These are phyloP conservation scores for Agrotis clavis DNA, from an alignment of 2,888 invertebrate species.

Conservation along the genomic window DNA sequence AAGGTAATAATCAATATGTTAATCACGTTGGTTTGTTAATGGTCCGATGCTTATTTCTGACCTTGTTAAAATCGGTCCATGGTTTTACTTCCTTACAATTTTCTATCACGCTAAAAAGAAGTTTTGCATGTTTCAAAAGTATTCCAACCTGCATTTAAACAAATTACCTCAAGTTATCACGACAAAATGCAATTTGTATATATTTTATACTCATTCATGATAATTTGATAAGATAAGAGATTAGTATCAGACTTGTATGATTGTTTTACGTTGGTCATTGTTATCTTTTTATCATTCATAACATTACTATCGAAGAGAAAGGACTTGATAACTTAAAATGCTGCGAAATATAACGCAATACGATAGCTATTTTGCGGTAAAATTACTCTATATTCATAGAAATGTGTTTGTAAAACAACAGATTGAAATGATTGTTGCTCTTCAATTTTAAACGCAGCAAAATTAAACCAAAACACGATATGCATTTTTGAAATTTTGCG, in stretches of 20 bases:
- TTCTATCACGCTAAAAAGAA: slow-evolving; percentile 11
- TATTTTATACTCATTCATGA: slow-evolving; percentile 14
- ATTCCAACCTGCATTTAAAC: slow-evolving; percentile 21
- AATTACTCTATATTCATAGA: neutral
- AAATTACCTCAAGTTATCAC: slow-evolving; percentile 26
- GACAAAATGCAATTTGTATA: slow-evolving; percentile 10
- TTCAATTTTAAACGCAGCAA: neutral
- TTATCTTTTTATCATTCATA: slow-evolving; percentile 22
- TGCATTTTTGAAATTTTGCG: no score
- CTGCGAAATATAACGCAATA: slow-evolving; percentile 28
- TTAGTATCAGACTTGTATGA: slow-evolving; percentile 21
- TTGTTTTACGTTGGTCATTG: slow-evolving; percentile 31
- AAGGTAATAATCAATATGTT: neutral
- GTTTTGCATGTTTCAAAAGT: neutral
- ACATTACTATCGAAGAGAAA: slow-evolving; percentile 9
- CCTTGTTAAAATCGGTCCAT: neutral
- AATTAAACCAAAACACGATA: no score
- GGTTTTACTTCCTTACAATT: slow-evolving; percentile 9
- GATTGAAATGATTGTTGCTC: no score
- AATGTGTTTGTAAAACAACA: no score
- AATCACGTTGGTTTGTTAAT: neutral
- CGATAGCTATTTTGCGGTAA: slow-evolving; percentile 48
- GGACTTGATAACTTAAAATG: slow-evolving; percentile 25
- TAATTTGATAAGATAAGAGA: slow-evolving; percentile 44
- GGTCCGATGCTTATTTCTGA: neutral